Conservation (phyloP, 2,113 vertebrate genomes). For the Corythaixoides concolor region DNA sequence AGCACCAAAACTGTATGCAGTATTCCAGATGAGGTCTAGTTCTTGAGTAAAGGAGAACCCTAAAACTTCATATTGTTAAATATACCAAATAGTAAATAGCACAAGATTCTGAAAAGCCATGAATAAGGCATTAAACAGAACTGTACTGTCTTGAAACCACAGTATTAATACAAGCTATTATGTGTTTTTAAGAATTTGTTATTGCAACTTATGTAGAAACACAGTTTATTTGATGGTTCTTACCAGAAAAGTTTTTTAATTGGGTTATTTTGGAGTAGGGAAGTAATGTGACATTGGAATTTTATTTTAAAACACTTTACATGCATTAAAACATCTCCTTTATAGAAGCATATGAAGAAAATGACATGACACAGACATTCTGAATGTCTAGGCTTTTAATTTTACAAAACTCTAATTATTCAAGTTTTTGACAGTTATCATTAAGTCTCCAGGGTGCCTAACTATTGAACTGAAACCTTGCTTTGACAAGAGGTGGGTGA, state of each 20-base stretch:
- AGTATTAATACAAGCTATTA: neutral
- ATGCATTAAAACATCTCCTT: neutral
- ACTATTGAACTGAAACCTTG: constrained; percentile 18
- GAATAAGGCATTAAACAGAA: neutral
- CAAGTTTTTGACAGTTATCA: constrained; percentile 8
- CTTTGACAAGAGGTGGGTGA: constrained; percentile 46
- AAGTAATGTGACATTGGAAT: neutral
- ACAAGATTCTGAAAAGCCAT: neutral
- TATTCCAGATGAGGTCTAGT: neutral
- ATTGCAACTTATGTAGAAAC: neutral
- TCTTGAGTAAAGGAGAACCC: neutral
- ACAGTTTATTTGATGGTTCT: neutral
- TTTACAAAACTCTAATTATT: constrained; percentile 13
- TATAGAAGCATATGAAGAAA: neutral
- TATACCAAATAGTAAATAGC: neutral
- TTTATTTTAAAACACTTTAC: neutral
- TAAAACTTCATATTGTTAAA: neutral
- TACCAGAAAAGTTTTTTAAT: neutral
- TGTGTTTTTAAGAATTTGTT: neutral
- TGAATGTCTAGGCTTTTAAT: neutral
- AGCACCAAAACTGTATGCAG: neutral
- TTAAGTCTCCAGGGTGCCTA: neutral
- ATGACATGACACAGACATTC: neutral
- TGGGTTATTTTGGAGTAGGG: neutral
- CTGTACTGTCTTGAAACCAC: neutral